Percentiles rank a stretch among this genome's conserved stretches.
Conservation (phyloP, 2,113 vertebrate genomes). For the Tyrannus savana region DNA sequence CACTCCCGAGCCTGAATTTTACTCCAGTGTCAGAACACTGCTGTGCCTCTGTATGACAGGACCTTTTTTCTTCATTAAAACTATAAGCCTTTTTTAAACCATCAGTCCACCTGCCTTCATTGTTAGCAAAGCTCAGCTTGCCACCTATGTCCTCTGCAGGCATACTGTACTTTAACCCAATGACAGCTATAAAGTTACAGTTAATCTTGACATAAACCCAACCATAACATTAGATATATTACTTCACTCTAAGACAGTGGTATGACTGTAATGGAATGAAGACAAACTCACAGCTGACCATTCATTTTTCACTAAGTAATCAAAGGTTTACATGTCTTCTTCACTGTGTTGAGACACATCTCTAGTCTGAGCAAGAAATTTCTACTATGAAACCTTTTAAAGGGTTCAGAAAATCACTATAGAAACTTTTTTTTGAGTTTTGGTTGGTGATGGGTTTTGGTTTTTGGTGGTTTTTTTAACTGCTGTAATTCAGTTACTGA, state of each 20-base stretch:
- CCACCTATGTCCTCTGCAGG: neutral
- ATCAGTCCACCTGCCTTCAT: neutral
- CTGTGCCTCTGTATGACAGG: neutral
- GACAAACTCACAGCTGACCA: neutral
- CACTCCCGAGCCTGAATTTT: neutral
- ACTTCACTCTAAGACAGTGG: neutral
- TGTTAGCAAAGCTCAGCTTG: neutral
- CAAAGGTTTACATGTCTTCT: neutral
- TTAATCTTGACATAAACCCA: neutral
- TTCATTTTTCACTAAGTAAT: neutral
- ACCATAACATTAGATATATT: neutral
- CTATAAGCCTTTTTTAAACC: neutral
- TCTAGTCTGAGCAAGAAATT: neutral
- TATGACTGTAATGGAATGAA: neutral
- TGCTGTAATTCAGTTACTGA: neutral
- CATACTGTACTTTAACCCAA: neutral
- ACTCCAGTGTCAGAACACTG: neutral
- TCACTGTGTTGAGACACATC: neutral
- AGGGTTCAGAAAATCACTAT: neutral
- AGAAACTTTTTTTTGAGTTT: too few species aligned
- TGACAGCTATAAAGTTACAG: neutral
- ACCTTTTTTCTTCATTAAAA: neutral
- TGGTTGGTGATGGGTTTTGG: too few species aligned
- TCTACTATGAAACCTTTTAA: neutral
- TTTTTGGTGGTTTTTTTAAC: neutral